Base-by-base conservation (phyloP, 2,113 vertebrate genomes). In the Takifugu bimaculatus region DNA sequence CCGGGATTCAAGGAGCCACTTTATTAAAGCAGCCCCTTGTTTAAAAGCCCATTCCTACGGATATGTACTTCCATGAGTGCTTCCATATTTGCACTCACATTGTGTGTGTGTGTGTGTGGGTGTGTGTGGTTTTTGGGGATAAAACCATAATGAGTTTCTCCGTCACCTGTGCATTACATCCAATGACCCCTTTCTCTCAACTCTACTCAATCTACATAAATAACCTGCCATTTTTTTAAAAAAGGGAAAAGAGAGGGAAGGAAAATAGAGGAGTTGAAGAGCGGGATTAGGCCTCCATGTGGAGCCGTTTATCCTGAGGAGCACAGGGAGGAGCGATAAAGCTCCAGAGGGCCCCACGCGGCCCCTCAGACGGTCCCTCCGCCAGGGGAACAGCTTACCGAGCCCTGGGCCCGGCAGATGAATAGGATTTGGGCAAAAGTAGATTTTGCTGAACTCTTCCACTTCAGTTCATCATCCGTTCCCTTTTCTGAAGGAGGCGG, bases 291-390 rank as follows among this genome's bases (percentile, higher is more conserved):
- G 67, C 70, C 69, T 87, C 79, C 85, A 84, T 85, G 83, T 86
- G 83, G 84, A 88, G 87, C 83, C 74, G 80, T 91, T 90, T 89
- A 90, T 91, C 88, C 88, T 71, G 62, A 87, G 78, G 85, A 87
- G 77, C 81, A 74, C 78, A 74, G 76, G 83, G 87, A 88, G 77
- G 72, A 82, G 74, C 84, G 87, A 83, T 90, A 89, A 88, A 88
- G 84, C 83, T 85, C 79, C 53, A 48, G 66, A 80, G 81, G 82
- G 85, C 78, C 79, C 76, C 79, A 79, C 71, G 66, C 50, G 72
- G 83, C 76, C 85, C 86, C 74, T 74, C 80, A 83, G 80, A 89
- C 82, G 72, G 78, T 78, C 77, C 74, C 65, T 51, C 65, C 85
- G 88, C 88, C 88, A 90, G 83, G 80, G 78, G 86, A 89, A 80